A percentile compares a stretch with the other conserved stretches of the same genome.
These are phyloP conservation scores for Oxyura jamaicensis DNA, from an alignment of 2,113 vertebrate species.

Conservation along the genomic window DNA sequence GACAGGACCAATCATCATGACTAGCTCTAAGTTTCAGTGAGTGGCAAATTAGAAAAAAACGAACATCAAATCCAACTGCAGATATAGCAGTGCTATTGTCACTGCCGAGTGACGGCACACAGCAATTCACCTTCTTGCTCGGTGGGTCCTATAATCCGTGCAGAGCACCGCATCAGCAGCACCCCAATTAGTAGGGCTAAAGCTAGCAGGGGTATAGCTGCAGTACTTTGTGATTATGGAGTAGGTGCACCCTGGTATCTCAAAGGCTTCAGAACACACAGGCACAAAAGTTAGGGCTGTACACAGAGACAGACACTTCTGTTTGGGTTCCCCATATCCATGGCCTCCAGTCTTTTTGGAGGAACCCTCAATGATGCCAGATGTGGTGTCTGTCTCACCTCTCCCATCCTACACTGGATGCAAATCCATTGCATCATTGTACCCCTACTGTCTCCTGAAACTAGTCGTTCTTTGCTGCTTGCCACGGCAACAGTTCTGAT, in stretches of 20 bases:
- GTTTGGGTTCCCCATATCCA: background rate
- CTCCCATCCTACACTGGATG: background rate
- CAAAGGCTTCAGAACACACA: background rate
- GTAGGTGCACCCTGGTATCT: background rate
- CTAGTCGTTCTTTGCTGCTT: background rate
- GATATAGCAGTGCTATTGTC: slow-evolving; percentile 21
- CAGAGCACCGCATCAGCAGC: background rate
- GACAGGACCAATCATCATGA: slow-evolving; percentile 54
- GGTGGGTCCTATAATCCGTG: slow-evolving; percentile 19
- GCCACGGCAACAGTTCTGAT: background rate
- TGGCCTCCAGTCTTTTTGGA: background rate
- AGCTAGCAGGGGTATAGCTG: background rate
- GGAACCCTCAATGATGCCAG: background rate
- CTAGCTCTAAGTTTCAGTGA: slow-evolving; percentile 49
- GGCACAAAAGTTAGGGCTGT: background rate
- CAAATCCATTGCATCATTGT: background rate
- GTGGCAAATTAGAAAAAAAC: slow-evolving; percentile 54
- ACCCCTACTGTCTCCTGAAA: background rate
- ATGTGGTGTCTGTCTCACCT: background rate
- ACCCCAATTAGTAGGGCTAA: background rate
- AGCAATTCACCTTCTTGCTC: slow-evolving; percentile 28
- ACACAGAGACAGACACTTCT: background rate
- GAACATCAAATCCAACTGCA: slow-evolving; percentile 32
- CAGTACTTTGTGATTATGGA: background rate
- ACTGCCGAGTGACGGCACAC: slow-evolving; percentile 37